Evolutionary conservation across 2,797 vertebrate genomes (phyloP).

Genomic region (Scarus forsteni): DNA sequence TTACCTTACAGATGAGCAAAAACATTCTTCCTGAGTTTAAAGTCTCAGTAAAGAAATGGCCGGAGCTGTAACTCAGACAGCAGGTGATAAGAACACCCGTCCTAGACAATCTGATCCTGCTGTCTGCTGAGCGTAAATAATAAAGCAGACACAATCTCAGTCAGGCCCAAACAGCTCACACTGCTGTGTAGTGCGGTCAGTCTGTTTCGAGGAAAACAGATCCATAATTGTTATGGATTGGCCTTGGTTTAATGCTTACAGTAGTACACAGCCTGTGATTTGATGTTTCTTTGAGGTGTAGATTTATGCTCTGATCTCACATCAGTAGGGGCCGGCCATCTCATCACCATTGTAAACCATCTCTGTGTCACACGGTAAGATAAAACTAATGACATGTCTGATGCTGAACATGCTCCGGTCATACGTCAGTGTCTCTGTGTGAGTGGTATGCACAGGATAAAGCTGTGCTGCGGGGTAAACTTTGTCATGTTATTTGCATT

Average conservation of each 20-base stretch:
- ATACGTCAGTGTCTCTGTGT: conserved; percentile 25
- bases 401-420: conserved; percentile 16
- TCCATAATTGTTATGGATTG: conserved; percentile 46
- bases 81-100: conserved; percentile 61
- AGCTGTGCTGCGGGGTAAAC: conserved; percentile 16
- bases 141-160: conserved; percentile 77
- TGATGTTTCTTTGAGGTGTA: conserved; percentile 36
- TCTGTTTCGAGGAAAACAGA: conserved; percentile 44
- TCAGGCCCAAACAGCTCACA: conserved; percentile 11
- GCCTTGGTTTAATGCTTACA: conserved; percentile 53
- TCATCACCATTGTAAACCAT: conserved; percentile 4
- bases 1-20: conserved; percentile 25
- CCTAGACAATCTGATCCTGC: conserved; percentile 80
- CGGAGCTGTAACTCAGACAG: conserved; percentile 66
- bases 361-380: neutral
- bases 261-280: conserved; percentile 35
- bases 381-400: conserved; percentile 25
- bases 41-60: conserved; percentile 48
- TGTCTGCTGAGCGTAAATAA: conserved; percentile 81
- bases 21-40: conserved; percentile 30
- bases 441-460: conserved; percentile 3
- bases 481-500: conserved; percentile 49
- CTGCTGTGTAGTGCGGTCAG: conserved; percentile 13
- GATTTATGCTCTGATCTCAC: conserved; percentile 26
- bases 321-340: conserved; percentile 11